Evolutionary conservation across 2,113 vertebrate genomes (phyloP).

Genomic region (Coturnix japonica): DNA sequence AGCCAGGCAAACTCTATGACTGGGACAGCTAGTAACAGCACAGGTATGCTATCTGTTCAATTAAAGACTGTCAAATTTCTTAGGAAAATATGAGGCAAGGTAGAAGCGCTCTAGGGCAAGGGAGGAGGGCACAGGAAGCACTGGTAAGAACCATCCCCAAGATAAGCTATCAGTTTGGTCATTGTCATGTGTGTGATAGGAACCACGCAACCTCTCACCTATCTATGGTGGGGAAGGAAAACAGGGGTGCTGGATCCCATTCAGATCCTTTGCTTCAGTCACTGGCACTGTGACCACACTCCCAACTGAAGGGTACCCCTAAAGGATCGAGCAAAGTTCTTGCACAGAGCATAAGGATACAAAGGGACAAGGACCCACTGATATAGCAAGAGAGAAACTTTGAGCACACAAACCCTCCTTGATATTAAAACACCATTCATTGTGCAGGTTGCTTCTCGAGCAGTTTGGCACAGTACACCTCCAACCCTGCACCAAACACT

Average conservation of each 20-base stretch:
- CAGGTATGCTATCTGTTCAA: background rate
- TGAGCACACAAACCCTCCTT: rapidly evolving
- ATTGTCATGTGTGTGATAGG: background rate
- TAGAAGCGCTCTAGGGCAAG: background rate
- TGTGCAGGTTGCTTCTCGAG: rapidly evolving
- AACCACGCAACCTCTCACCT: background rate
- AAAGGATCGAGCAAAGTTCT: background rate
- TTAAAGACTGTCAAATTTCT: background rate
- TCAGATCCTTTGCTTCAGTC: rapidly evolving
- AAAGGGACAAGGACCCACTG: background rate
- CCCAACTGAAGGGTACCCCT: background rate
- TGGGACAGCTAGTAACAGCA: rapidly evolving
- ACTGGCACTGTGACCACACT: rapidly evolving
- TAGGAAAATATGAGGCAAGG: background rate
- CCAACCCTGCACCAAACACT: background rate
- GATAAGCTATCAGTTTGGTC: background rate
- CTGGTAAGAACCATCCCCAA: background rate
- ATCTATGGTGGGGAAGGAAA: background rate
- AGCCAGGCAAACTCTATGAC: background rate
- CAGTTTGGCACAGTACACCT: rapidly evolving
- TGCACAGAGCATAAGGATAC: background rate
- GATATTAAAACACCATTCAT: rapidly evolving
- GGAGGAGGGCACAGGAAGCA: background rate
- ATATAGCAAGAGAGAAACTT: background rate
- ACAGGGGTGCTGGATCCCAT: background rate